These are phyloP conservation scores for Lumbricus terrestris DNA, from an alignment of 2,888 invertebrate species.

Conservation along the genomic window DNA sequence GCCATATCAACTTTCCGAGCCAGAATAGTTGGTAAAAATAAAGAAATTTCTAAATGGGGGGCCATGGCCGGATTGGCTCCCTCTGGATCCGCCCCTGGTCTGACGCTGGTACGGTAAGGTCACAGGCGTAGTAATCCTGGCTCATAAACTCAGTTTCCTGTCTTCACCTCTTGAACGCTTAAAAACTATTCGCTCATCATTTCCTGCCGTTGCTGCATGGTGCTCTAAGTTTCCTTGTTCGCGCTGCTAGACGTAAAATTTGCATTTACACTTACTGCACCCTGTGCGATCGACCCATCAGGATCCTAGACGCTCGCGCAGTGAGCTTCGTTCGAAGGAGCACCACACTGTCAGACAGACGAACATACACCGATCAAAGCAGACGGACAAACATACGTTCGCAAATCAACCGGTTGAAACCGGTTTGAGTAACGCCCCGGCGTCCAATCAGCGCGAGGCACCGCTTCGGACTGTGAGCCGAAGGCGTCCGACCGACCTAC, in stretches of 20 bases:
- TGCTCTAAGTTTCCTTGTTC: too few relatives aligned
- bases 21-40: too few relatives aligned
- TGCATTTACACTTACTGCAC: neutral
- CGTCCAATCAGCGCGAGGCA: neutral
- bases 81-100: too few relatives aligned
- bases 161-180: neutral
- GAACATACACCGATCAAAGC: neutral
- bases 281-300: neutral
- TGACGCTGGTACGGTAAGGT: too few relatives aligned
- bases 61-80: too few relatives aligned
- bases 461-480: neutral
- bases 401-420: conserved; percentile 11
- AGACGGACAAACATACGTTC: neutral
- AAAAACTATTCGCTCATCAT: neutral
- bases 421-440: neutral
- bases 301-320: neutral
- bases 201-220: neutral
- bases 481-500: neutral
- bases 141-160: too few relatives aligned
- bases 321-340: neutral
- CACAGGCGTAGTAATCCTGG: too few relatives aligned
- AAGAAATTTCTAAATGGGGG: too few relatives aligned
- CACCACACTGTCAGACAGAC: neutral
- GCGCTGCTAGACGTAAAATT: neutral
- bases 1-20: too few relatives aligned